These are phyloP conservation scores for Drosophila kikkawai DNA, from an alignment of 1,140 invertebrate genomes.

Conservation along the genomic window DNA sequence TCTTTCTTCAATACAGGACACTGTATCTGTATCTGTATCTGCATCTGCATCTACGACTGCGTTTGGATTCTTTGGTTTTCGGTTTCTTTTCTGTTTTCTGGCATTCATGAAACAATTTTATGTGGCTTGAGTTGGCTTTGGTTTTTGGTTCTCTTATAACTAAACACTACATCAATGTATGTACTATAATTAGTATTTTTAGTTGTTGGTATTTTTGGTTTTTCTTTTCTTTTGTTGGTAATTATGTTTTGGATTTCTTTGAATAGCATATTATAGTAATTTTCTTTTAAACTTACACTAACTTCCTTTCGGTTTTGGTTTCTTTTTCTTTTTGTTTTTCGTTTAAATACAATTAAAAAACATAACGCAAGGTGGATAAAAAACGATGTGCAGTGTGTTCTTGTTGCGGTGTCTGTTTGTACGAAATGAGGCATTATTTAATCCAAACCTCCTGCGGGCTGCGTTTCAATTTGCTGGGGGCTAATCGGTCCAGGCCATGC, in stretches of 20 bases:
- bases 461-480: slow-evolving; percentile 68
- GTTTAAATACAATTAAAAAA: slow-evolving; percentile 75
- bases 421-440: slow-evolving; percentile 48
- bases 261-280: slow-evolving; percentile 80
- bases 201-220: slow-evolving; percentile 61
- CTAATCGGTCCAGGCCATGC: slow-evolving; percentile 66
- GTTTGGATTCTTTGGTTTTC: slow-evolving; percentile 46
- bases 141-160: slow-evolving; percentile 60
- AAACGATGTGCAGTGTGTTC: slow-evolving; percentile 56
- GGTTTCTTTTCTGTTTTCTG: slow-evolving; percentile 57
- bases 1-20: slow-evolving; percentile 36
- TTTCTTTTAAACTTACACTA: slow-evolving; percentile 56
- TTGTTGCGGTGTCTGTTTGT: slow-evolving; percentile 64
- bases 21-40: slow-evolving; percentile 29
- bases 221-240: slow-evolving; percentile 65
- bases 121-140: slow-evolving; percentile 56
- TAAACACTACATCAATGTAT: slow-evolving; percentile 84
- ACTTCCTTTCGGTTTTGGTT: slow-evolving; percentile 50
- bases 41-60: slow-evolving; percentile 37
- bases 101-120: slow-evolving; percentile 71
- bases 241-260: slow-evolving; percentile 85
- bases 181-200: slow-evolving; percentile 84
- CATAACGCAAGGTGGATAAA: slow-evolving; percentile 60
- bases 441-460: slow-evolving; percentile 75
- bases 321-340: slow-evolving; percentile 43